Conservation (phyloP, 2,797 vertebrate species). For the Sylvia borin region DNA sequence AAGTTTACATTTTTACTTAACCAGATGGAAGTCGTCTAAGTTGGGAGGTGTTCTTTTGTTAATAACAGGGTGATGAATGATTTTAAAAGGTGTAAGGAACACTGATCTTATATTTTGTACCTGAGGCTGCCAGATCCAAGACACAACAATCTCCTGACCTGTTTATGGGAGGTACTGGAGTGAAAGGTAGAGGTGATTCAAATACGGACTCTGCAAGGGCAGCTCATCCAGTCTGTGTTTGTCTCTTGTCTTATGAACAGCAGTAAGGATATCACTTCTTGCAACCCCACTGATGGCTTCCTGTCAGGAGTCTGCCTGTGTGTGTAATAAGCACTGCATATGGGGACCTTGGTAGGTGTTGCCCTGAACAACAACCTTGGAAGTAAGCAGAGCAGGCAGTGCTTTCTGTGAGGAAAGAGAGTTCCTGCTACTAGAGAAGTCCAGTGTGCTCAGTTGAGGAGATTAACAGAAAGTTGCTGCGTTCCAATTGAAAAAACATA, state of each 20-base stretch:
- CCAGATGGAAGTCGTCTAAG: not conserved
- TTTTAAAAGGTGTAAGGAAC: not conserved
- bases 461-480: not conserved
- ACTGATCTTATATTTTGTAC: not conserved
- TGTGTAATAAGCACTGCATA: not conserved
- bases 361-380: fast-evolving
- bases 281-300: not conserved
- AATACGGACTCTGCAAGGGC: not conserved
- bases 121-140: not conserved
- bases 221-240: not conserved
- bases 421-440: not conserved
- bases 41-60: not conserved
- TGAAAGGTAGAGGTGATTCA: not conserved
- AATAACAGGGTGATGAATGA: not conserved
- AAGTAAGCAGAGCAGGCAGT: not conserved
- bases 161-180: not conserved
- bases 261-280: not conserved
- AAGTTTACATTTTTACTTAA: constrained; percentile 21
- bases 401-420: not conserved
- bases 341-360: not conserved
- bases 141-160: not conserved
- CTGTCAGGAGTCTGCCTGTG: not conserved
- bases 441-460: not conserved
- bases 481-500: not conserved
- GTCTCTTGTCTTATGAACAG: not conserved